Conservation (phyloP, 2,113 vertebrate genomes). For the Poeciliopsis prolifica region DNA sequence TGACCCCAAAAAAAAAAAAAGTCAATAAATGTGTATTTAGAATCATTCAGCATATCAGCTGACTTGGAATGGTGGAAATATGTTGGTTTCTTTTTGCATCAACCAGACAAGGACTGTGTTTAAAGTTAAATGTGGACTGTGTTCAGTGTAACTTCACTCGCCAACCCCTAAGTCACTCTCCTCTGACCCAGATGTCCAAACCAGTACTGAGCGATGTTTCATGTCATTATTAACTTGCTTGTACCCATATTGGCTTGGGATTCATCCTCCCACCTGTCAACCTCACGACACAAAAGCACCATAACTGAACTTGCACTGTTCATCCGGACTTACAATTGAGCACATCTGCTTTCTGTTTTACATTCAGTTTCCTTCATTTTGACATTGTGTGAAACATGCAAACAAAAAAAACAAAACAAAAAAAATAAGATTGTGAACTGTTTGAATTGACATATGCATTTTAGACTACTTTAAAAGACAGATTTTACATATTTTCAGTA, state of each 20-base stretch:
- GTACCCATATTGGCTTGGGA: conserved; percentile 58
- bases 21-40: conserved; percentile 84
- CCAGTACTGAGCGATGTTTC: conserved; percentile 71
- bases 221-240: conserved; percentile 57
- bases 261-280: conserved; percentile 48
- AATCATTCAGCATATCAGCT: conserved; percentile 79
- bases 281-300: conserved; percentile 42
- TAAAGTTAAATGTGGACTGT: conserved; percentile 79
- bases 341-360: conserved; percentile 41
- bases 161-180: conserved; percentile 77
- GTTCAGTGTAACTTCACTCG: conserved; percentile 87
- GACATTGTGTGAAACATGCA: conserved; percentile 83
- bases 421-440: conserved; percentile 67
- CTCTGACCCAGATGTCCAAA: conserved; percentile 80
- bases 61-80: conserved; percentile 74
- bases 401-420: conserved; percentile 29
- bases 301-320: conserved; percentile 47
- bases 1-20: conserved; percentile 27
- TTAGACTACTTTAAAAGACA: conserved; percentile 69
- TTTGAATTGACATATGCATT: conserved; percentile 78
- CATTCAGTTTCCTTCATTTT: conserved; percentile 76
- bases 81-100: conserved; percentile 72
- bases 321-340: conserved; percentile 55
- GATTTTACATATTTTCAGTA: conserved; percentile 77
- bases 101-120: conserved; percentile 75